These are phyloP conservation scores for Leucoraja erinaceus DNA, from an alignment of 2,113 vertebrate species.

Conservation along the genomic window DNA sequence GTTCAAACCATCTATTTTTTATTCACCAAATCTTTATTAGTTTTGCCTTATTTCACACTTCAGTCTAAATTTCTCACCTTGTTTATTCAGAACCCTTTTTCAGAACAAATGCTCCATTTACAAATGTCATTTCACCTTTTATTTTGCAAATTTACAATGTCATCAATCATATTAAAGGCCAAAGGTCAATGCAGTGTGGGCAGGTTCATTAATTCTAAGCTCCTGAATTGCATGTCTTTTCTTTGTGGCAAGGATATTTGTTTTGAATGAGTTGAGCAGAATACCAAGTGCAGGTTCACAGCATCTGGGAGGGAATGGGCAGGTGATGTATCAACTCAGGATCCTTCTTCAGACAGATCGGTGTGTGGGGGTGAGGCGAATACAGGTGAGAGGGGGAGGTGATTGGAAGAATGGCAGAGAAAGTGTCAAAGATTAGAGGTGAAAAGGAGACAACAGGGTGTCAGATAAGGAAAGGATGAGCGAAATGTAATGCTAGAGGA, in stretches of 20 bases:
- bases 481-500: too few species aligned
- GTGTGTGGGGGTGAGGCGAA: too few species aligned
- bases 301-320: too few species aligned
- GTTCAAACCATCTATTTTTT: neutral
- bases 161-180: neutral
- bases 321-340: too few species aligned
- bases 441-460: too few species aligned
- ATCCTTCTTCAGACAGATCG: too few species aligned
- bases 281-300: too few species aligned
- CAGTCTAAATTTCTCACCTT: neutral
- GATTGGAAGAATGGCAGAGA: too few species aligned
- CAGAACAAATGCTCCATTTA: neutral
- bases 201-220: neutral
- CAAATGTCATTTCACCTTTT: neutral
- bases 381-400: too few species aligned
- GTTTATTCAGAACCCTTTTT: neutral
- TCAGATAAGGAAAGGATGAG: too few species aligned
- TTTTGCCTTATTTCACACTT: neutral
- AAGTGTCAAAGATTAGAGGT: too few species aligned
- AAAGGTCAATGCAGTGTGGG: neutral
- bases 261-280: neutral
- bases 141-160: neutral
- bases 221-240: neutral
- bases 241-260: neutral
- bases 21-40: neutral